Conservation (phyloP, 2,113 vertebrate species). For the Oplegnathus fasciatus region DNA sequence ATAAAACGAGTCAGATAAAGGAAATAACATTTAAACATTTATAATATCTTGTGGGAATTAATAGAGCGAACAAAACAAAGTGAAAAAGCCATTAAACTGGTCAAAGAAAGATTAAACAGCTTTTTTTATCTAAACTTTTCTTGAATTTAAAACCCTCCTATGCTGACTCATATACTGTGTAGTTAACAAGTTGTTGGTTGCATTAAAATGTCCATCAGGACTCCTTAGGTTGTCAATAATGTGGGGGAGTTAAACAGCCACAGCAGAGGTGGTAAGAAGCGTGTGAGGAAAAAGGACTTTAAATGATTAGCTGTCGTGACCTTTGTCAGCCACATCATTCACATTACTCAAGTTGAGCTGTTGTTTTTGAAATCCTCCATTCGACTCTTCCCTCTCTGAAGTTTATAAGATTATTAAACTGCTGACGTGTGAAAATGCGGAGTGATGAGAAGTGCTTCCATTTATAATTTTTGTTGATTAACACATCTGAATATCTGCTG, state of each 20-base stretch:
- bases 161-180: neutral
- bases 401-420: neutral
- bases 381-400: neutral
- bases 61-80: neutral
- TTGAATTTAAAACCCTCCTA: neutral
- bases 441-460: neutral
- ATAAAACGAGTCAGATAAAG: neutral
- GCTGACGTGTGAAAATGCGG: neutral
- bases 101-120: neutral
- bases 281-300: neutral
- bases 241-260: neutral
- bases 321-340: constrained; percentile 31
- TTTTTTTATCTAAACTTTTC: neutral
- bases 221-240: neutral
- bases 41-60: neutral
- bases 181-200: neutral
- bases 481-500: neutral
- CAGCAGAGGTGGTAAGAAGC: neutral
- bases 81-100: neutral
- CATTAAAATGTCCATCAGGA: neutral
- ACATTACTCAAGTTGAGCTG: neutral
- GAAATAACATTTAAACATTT: neutral
- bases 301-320: constrained; percentile 22
- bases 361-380: neutral
- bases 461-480: neutral